Evolutionary conservation across 30 jellyfish, hydroid and myxozoan species (phyloP), one percentile per base, ranked within the genome.

Genomic region (Sanderia malayensis): DNA sequence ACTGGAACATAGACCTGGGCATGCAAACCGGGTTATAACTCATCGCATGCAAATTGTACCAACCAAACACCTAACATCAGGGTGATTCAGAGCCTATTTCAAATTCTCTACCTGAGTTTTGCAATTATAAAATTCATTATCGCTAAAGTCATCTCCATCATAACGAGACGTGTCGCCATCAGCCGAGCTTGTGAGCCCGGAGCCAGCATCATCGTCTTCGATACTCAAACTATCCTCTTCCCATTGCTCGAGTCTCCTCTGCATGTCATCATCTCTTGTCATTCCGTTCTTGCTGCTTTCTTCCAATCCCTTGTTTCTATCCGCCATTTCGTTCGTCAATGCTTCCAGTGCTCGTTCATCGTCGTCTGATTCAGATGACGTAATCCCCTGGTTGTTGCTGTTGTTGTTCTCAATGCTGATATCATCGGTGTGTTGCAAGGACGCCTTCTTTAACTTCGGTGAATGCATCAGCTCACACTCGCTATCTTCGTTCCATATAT

Each of bases 191-290:
- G 89, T 85, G 17, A 85, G 71, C 22, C 95, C 95, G 13, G 95
- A 85, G 1, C 95, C 95, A 31, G 59, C 90, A 31, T 85, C 95
- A 41, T 85, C 76, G 33, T 74, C 95, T 31, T 85, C 95, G 13
- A 85, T 85, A 70, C 90, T 85, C 18, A 75, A 22, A 44, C 85
- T 82, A 23, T 76, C 91, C 15, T 85, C 87, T 13, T 85, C 95
- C 86, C 86, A 68, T 45, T 57, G 33, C 13, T 31, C 46, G 28
- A 0, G 8, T 57, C 64, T 11, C 22, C 27, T 75, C 30, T 26
- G 71, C 2, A 6, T 44, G 44, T 44, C 44, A 18, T 11, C 65
- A 17, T 34, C 81, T 31, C 60, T 49, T n/a, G n/a, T n/a, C n/a
- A n/a, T n/a, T n/a, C n/a, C n/a, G n/a, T n/a, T n/a, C n/a, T n/a